A percentile compares a stretch with the other conserved stretches of the same genome.
Conservation (phyloP, 2,113 vertebrate genomes). For the Quiscalus mexicanus region DNA sequence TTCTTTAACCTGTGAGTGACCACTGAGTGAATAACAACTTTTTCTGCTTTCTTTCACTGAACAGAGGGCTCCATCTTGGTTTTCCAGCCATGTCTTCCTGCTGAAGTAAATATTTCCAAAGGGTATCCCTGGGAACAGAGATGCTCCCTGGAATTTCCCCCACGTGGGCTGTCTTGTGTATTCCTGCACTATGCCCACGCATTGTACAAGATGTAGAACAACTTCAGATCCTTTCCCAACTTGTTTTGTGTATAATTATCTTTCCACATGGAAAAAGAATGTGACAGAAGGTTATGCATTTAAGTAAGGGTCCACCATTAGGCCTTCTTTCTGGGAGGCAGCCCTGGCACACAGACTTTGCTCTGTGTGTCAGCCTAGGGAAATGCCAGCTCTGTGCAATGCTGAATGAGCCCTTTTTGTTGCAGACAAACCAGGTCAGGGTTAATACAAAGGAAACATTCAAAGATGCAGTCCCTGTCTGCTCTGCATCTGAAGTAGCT, state of each 20-base stretch:
- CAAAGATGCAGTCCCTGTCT: not conserved
- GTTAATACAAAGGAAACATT: not conserved
- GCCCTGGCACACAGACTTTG: not conserved
- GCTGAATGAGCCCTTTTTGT: not conserved
- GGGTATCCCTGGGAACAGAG: not conserved
- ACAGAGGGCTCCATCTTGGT: not conserved
- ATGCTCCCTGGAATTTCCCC: not conserved
- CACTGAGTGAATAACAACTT: not conserved
- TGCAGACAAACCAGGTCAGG: not conserved
- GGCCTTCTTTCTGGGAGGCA: not conserved
- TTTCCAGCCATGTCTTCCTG: not conserved
- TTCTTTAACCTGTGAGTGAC: not conserved
- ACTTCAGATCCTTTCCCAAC: not conserved
- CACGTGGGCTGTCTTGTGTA: fast-evolving
- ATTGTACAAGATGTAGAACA: fast-evolving
- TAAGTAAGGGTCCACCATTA: not conserved
- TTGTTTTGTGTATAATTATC: not conserved
- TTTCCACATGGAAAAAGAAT: not conserved
- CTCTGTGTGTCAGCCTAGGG: not conserved
- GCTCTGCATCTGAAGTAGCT: not conserved
- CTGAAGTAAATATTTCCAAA: not conserved
- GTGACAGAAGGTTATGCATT: not conserved
- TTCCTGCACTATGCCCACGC: not conserved
- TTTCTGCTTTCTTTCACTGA: not conserved
- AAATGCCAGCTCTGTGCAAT: not conserved